These are phyloP conservation scores for Neodiprion lecontei DNA, from an alignment of 1,140 invertebrate species.

Conservation along the genomic window DNA sequence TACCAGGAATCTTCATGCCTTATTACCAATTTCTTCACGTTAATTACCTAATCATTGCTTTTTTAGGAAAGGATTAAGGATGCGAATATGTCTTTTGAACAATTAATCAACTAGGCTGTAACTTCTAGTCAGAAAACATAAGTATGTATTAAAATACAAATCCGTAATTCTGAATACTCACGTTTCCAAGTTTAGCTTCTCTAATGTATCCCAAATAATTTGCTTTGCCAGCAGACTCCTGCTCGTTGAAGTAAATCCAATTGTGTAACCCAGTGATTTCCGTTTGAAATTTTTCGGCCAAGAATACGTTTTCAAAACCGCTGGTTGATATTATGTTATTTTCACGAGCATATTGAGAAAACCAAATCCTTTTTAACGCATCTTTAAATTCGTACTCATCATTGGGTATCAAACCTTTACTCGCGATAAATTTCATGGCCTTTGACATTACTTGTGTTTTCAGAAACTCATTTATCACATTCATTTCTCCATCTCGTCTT, in stretches of 20 bases:
- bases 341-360: constrained; percentile 64
- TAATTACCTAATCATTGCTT: too few relatives aligned
- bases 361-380: constrained; percentile 62
- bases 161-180: constrained; percentile 41
- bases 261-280: constrained; percentile 69
- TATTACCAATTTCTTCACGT: too few relatives aligned
- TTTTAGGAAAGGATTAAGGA: too few relatives aligned
- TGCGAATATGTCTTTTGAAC: too few relatives aligned
- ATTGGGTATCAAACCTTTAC: constrained; percentile 58
- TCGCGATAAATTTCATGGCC: constrained; percentile 64
- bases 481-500: constrained; percentile 64
- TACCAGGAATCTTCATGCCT: too few relatives aligned
- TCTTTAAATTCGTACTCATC: constrained; percentile 62
- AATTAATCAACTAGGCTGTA: too few relatives aligned
- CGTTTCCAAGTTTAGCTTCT: constrained; percentile 55
- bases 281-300: constrained; percentile 66
- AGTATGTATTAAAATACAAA: too few relatives aligned
- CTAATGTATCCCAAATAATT: constrained; percentile 68
- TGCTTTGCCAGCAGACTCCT: constrained; percentile 60
- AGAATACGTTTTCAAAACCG: constrained; percentile 69
- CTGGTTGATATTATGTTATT: constrained; percentile 61
- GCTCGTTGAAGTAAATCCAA: constrained; percentile 68
- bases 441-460: constrained; percentile 66
- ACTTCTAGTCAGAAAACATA: too few relatives aligned
- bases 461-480: constrained; percentile 66